Conservation (phyloP, 2,888 invertebrate species). For the Agapetus fuscipes region DNA sequence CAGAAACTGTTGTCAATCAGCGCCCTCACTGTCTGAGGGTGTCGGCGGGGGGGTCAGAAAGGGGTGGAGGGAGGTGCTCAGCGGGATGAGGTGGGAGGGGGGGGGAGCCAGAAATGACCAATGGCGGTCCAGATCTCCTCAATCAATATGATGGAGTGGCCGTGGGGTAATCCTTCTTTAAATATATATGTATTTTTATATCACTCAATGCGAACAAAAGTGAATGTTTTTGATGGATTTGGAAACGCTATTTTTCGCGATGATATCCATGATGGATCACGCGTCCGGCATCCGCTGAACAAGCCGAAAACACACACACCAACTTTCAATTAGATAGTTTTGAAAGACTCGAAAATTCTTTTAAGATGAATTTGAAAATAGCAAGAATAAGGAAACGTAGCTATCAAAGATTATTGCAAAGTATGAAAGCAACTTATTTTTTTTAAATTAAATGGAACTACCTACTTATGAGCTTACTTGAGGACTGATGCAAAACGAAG, state of each 20-base stretch:
- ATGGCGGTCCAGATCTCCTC: constrained; percentile 43
- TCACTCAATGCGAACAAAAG: constrained; percentile 21
- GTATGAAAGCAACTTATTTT: too few relatives aligned
- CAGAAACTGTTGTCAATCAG: not conserved
- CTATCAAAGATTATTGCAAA: too few relatives aligned
- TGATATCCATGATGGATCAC: constrained; percentile 16
- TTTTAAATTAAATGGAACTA: too few relatives aligned
- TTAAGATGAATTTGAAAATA: too few relatives aligned
- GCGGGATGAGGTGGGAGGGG: constrained; percentile 30
- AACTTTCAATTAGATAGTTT: not conserved
- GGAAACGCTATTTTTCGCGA: not conserved
- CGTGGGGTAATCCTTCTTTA: constrained; percentile 34
- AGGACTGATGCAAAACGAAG: too few relatives aligned
- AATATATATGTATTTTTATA: constrained; percentile 21
- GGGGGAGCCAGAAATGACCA: constrained; percentile 40
- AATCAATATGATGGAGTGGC: constrained; percentile 51
- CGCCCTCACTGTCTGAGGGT: too few relatives aligned
- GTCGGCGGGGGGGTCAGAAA: too few relatives aligned
- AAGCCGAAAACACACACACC: not conserved
- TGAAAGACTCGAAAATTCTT: too few relatives aligned
- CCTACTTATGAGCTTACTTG: too few relatives aligned
- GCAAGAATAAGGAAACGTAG: too few relatives aligned
- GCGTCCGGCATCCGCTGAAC: too few relatives aligned
- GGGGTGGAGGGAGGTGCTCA: constrained; percentile 5
- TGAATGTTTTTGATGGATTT: constrained; percentile 21